Evolutionary conservation across 1,140 invertebrate genomes (phyloP).

Genomic region (Diachasma alloeum): DNA sequence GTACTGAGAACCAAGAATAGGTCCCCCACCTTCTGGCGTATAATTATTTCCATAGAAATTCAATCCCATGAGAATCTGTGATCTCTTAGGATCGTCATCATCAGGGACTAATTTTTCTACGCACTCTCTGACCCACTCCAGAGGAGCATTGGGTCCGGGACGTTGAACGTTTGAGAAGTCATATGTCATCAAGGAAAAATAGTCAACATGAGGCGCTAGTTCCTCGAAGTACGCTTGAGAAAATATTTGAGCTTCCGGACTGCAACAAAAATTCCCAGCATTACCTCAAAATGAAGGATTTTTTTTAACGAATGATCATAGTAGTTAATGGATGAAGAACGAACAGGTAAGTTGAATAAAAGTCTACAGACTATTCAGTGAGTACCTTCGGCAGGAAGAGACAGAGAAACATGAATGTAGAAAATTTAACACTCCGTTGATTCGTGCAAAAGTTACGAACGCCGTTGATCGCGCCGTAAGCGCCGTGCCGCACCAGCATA

Average conservation of each 20-base stretch:
- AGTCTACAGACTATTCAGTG: too few relatives aligned
- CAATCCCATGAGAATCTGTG: slow-evolving; percentile 86
- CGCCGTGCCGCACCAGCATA: too few relatives aligned
- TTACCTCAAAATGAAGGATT: slow-evolving; percentile 13
- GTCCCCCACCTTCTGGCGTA: slow-evolving; percentile 76
- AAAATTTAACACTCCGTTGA: too few relatives aligned
- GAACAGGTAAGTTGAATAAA: too few relatives aligned
- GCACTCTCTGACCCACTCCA: slow-evolving; percentile 83
- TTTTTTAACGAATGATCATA: too few relatives aligned
- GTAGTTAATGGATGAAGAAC: too few relatives aligned
- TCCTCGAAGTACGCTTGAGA: slow-evolving; percentile 78
- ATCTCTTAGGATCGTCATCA: slow-evolving; percentile 68
- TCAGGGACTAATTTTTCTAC: slow-evolving; percentile 76
- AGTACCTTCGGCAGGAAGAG: too few relatives aligned
- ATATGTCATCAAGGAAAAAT: slow-evolving; percentile 95
- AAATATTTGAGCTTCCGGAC: slow-evolving; percentile 74
- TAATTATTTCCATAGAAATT: slow-evolving; percentile 96
- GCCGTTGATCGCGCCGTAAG: too few relatives aligned
- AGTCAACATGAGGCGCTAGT: slow-evolving; percentile 79
- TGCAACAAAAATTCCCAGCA: slow-evolving; percentile 35
- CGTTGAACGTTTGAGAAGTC: slow-evolving; percentile 87
- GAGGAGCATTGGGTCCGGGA: slow-evolving; percentile 88
- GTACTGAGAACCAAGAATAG: slow-evolving; percentile 83
- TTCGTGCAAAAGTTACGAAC: too few relatives aligned
- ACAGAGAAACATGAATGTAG: too few relatives aligned